phyloP scores from a whole-genome alignment of 2,113 vertebrate genomes.

The Ursus arctos region DNA sequence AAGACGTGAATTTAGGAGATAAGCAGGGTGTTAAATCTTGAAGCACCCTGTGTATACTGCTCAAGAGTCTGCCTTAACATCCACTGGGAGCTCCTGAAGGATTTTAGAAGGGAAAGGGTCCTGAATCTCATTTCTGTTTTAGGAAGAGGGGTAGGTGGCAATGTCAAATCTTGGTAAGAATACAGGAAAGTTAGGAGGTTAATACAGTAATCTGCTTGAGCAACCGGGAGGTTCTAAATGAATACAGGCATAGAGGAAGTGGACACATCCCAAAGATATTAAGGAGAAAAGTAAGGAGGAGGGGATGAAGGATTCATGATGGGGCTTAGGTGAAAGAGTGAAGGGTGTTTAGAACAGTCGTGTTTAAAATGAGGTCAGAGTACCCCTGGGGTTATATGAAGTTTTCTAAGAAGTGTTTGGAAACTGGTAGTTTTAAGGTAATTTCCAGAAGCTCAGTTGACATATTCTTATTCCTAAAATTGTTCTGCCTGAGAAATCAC shows the following conservation, averaged over 20 bases:
- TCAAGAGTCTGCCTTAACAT: not conserved
- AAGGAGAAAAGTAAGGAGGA: not conserved
- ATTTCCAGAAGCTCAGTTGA: not conserved
- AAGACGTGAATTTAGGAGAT: not conserved
- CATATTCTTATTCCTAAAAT: not conserved
- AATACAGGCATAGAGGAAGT: not conserved
- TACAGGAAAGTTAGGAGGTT: not conserved
- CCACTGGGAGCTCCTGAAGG: not conserved
- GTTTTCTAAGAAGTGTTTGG: not conserved
- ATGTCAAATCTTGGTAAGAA: not conserved
- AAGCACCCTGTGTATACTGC: not conserved
- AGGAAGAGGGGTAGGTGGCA: not conserved
- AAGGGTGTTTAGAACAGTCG: not conserved
- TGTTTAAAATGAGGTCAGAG: not conserved
- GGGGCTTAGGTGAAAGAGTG: not conserved
- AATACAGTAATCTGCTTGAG: not conserved
- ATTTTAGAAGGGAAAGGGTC: not conserved
- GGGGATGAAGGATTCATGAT: not conserved
- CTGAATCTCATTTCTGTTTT: slow-evolving; percentile 3
- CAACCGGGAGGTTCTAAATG: not conserved
- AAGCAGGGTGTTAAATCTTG: not conserved
- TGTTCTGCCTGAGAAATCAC: not conserved
- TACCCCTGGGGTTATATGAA: not conserved
- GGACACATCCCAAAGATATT: not conserved
- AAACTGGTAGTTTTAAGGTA: not conserved